Base-by-base conservation (phyloP, 2,797 vertebrate genomes). In the Poeciliopsis infans region DNA sequence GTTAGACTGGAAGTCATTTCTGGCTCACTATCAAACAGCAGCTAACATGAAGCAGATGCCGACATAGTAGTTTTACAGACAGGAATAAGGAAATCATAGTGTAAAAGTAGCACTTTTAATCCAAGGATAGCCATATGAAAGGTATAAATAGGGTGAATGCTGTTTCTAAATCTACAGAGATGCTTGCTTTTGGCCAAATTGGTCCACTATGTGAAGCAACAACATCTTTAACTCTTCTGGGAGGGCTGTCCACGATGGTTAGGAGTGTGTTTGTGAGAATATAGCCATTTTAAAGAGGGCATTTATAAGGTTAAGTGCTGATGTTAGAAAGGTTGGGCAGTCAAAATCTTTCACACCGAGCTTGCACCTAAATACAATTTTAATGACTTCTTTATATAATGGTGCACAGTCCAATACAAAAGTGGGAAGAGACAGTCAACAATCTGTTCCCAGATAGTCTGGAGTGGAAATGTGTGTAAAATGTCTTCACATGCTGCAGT, bases 41-140 rank as follows among this genome's bases (percentile, higher is more conserved):
- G 83, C 90, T 93, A 93, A 95, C 88, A 77, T 75, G 84, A 91
- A 92, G 87, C 94, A 95, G 93, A 93, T 94, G 93, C 81, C 83
- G 81, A 90, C 80, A 80, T 70, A 59, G 74, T 74, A 88, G 79
- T 75, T 83, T 85, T 79, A 70, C 77, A 83, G 70, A 76, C 75
- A 86, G 76, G 81, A 86, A 86, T 72, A 80, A 77, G 69, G 76
- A 87, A 77, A 82, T 85, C 85, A 64, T 80, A 77, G 55, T 72
- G 85, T 87, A 86, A 81, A 79, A 68, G 78, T 76, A 72, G 72
- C 79, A 76, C 64, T 74, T 83, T 71, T 77, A 72, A 88, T 81
- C 72, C 82, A 81, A 55, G 10, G 76, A 87, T 73, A 81, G 86
- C 87, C 88, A 90, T 80, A 78, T 84, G 75, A 83, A 75, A 83